These are phyloP conservation scores for Crambe crambe DNA, from an alignment of 37 sponge, comb jelly and placozoan genomes.

Conservation along the genomic window DNA sequence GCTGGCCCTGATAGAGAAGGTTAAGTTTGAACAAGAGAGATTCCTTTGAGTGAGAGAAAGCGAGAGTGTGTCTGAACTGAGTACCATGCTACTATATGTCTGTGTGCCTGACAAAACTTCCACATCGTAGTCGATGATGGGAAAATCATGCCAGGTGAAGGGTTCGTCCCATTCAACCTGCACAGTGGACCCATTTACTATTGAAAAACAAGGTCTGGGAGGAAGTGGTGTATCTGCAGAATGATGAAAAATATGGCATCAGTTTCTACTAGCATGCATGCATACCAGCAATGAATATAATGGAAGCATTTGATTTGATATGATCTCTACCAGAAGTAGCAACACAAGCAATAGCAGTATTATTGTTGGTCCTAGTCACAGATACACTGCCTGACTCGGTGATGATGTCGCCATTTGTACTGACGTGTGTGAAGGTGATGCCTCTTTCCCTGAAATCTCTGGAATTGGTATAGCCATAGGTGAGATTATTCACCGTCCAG, in stretches of 20 bases:
- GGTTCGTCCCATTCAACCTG: constrained; percentile 6
- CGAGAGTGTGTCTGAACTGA: background rate
- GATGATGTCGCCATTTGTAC: background rate
- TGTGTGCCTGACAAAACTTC: background rate
- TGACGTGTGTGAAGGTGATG: background rate
- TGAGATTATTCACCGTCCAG: background rate
- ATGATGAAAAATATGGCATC: background rate
- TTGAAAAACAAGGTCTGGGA: background rate
- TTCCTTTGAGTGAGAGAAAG: background rate
- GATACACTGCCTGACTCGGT: background rate
- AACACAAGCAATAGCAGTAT: background rate
- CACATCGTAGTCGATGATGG: constrained; percentile 10
- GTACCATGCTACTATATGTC: background rate
- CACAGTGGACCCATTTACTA: background rate
- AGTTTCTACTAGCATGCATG: background rate
- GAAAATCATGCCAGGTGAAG: constrained; percentile 8
- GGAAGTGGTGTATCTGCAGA: background rate
- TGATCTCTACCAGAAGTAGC: background rate
- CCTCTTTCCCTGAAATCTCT: background rate
- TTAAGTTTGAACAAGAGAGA: background rate
- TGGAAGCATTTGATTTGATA: background rate
- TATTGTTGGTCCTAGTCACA: background rate
- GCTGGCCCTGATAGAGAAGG: background rate
- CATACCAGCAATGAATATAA: background rate
- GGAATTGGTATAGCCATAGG: background rate